Evolutionary conservation across 2,797 vertebrate species (phyloP).

Genomic region (Threskiornis aethiopicus): DNA sequence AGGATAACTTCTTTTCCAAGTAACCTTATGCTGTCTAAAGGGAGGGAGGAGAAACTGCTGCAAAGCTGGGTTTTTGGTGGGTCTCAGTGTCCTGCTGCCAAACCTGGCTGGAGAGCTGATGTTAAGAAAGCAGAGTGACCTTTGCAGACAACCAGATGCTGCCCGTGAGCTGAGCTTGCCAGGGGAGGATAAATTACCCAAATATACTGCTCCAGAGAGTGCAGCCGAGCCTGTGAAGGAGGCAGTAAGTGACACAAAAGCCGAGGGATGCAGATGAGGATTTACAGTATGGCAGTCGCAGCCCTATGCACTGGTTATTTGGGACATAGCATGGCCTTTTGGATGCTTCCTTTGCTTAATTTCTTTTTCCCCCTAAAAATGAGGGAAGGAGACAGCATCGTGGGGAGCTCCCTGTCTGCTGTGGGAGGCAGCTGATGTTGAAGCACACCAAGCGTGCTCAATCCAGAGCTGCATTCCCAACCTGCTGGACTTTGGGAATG

Average conservation of each 20-base stretch:
- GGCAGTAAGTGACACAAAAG: not conserved
- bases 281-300: not conserved
- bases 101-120: not conserved
- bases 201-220: not conserved
- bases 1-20: not conserved
- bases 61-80: not conserved
- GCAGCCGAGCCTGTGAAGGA: not conserved
- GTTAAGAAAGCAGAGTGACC: not conserved
- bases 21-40: not conserved
- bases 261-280: not conserved
- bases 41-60: not conserved
- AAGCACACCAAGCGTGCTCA: not conserved
- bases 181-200: constrained; percentile 54
- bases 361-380: not conserved
- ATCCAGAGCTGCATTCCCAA: not conserved
- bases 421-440: not conserved
- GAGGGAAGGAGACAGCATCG: not conserved
- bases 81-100: not conserved
- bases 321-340: not conserved
- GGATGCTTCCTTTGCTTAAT: not conserved
- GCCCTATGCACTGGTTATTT: not conserved
- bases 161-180: constrained; percentile 38
- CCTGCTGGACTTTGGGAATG: not conserved
- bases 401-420: not conserved
- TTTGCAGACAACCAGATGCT: constrained; percentile 40